A percentile compares a stretch with the other conserved stretches of the same genome.
Evolutionary conservation across 1,140 invertebrate species (phyloP).

Genomic region (Hetaerina americana): DNA sequence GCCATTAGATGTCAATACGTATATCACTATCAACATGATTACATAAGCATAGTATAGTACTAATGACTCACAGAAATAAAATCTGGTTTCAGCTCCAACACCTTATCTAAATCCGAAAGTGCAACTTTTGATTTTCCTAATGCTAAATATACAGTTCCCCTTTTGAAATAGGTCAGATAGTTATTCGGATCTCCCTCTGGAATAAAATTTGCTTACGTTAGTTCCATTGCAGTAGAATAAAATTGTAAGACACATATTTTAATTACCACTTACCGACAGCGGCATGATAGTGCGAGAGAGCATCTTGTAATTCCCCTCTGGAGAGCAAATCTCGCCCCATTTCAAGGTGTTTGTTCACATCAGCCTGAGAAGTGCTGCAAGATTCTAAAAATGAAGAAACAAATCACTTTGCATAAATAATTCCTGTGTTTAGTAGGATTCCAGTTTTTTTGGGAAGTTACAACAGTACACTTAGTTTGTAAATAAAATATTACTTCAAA

Average conservation of each 20-base stretch:
- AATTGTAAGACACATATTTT: slow-evolving; percentile 6
- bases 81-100: slow-evolving; percentile 87
- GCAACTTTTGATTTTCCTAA: slow-evolving; percentile 92
- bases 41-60: slow-evolving; percentile 4
- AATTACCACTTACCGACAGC: slow-evolving; percentile 69
- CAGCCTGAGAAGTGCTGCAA: slow-evolving; percentile 23
- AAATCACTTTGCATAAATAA: too few relatives aligned
- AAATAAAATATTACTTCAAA: too few relatives aligned
- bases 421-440: too few relatives aligned
- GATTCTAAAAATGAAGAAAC: not conserved
- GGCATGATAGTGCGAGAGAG: slow-evolving; percentile 92
- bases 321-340: slow-evolving; percentile 82
- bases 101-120: slow-evolving; percentile 81
- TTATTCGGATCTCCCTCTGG: slow-evolving; percentile 90
- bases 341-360: slow-evolving; percentile 86
- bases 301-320: slow-evolving; percentile 87
- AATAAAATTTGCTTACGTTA: slow-evolving; percentile 23
- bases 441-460: too few relatives aligned
- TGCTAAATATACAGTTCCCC: slow-evolving; percentile 93
- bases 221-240: not conserved
- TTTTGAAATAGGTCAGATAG: slow-evolving; percentile 87
- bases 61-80: slow-evolving; percentile 56
- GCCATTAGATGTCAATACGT: too few relatives aligned
- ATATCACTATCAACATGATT: too few relatives aligned
- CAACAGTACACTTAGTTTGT: too few relatives aligned